Base-by-base conservation (phyloP, 2,113 vertebrate species). In the Clarias gariepinus region DNA sequence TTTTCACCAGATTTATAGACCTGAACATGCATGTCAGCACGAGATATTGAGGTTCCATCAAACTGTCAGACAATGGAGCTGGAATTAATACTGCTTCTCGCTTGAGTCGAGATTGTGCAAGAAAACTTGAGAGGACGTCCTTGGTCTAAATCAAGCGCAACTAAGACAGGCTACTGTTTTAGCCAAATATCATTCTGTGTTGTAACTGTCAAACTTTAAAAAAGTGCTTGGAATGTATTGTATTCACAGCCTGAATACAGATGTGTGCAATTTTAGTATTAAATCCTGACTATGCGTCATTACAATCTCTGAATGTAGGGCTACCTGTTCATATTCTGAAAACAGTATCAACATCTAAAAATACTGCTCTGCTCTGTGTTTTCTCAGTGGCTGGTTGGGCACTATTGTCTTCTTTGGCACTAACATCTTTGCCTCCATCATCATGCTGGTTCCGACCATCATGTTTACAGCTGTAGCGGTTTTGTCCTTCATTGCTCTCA, bases 401-500 rank as follows among this genome's bases (percentile, higher is more conserved):
- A 96, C 98, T 0, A 96, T 99, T 87, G 95, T 96, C 89, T 99
- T 96, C 94, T 98, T 99, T 0, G 96, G 97, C 88, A 98, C 96
- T 71, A 99, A 96, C 0, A 94, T 98, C 63, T 95, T 98, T 9
- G 95, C 97, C 0, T 97, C 97, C 0, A 94, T 99, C 87, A 94
- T 99, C 90, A 99, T 99, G 98, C 94, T 99, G 83, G 95, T 99
- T 85, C 98, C 98, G 10, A 98, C 97, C 0, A 10, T 99, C 91
- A 96, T 99, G 95, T 99, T 99, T 93, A 99, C 98, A 0, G 96
- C 93, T 2, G 94, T 98, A 92, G 96, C 98, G 0, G 92, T 95
- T 12, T 94, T 99, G 89, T 98, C 97, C 90, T 99, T 98, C 94
- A 93, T 99, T 0, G 97, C 97, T 3, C 96, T 99, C 90, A 99